Conservation (phyloP, 1,140 invertebrate genomes). For the Panulirus ornatus region DNA sequence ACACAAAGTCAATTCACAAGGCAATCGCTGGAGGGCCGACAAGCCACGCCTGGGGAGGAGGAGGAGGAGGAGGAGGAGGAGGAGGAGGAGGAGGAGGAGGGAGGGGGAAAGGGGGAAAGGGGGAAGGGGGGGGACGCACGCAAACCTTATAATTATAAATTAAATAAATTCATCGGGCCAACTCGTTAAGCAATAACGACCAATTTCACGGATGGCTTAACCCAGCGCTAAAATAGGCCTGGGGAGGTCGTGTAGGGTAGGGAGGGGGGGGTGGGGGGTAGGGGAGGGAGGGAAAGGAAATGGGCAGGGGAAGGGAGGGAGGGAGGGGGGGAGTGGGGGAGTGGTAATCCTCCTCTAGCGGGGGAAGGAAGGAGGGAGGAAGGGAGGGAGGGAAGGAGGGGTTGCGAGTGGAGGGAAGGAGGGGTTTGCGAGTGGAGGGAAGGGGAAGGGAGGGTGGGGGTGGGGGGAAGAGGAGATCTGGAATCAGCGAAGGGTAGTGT, state of each 20-base stretch:
- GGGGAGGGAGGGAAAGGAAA: neutral
- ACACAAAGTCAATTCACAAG: too few relatives aligned
- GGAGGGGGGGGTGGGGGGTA: neutral
- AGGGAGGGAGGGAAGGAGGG: neutral
- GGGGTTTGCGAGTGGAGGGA: neutral
- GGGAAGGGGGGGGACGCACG: too few relatives aligned
- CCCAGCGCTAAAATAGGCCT: too few relatives aligned
- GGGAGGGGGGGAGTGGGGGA: neutral
- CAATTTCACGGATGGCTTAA: neutral
- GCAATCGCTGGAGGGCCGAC: too few relatives aligned
- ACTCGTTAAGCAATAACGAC: conserved; percentile 13
- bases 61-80: conserved; percentile 15
- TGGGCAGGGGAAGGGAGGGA: neutral
- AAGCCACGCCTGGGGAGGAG: too few relatives aligned
- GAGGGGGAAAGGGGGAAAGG: too few relatives aligned
- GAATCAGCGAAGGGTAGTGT: neutral
- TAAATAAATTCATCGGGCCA: conserved; percentile 18
- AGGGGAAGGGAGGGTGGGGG: neutral
- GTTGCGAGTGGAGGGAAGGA: neutral
- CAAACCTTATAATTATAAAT: conserved; percentile 35
- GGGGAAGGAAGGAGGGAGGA: neutral
- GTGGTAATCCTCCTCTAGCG: neutral
- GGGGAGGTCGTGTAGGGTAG: neutral
- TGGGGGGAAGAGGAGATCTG: neutral
- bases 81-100: conserved; percentile 21